Base-by-base conservation (phyloP, 2,113 vertebrate species). In the Boulengeromyrus knoepffleri region DNA sequence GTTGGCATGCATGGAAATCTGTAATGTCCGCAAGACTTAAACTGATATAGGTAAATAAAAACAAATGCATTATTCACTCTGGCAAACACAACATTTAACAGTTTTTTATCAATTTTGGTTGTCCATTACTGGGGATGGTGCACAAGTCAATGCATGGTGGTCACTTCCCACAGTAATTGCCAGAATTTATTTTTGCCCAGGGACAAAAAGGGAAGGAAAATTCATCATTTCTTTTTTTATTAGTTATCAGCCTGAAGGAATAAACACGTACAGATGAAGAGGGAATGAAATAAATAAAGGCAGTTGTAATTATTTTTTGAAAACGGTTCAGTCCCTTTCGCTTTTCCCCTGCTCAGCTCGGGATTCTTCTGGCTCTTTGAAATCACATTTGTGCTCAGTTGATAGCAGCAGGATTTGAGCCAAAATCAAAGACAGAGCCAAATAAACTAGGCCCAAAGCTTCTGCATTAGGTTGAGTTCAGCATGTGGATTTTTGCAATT, bases 241-340 rank as follows among this genome's bases (percentile, higher is more conserved):
- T 80, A 47, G n/a, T 27, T 88, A 85, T 39, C 86, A 36, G 47
- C 85, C 24, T 27, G 56, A 56, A 74, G 58, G 50, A 90, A 90
- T 66, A 90, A 24, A 39, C 50, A 87, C 5, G 15, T 58, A 85
- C 50, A 27, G 50, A 83, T 46, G 50, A 84, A 42, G 74, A 47
- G n/a, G 21, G 53, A 62, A 46, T 58, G 56, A 85, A 89, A 89
- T 88, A 88, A 77, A 90, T 88, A 45, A 90, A 88, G 21, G 31
- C n/a, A 15, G 19, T n/a, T 49, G 66, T 56, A 86, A 77, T 80
- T 88, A 56, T 80, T 90, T 87, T 70, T 3, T 52, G 58, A 21
- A 53, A 74, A 24, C 17, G 13, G 62, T 19, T 89, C 39, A 74
- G 58, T 53, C 58, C 62, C 47, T 49, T 49, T 80, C 45, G 3